These are phyloP conservation scores for Nysson spinosus DNA, from an alignment of 2,888 invertebrate genomes.

Conservation along the genomic window DNA sequence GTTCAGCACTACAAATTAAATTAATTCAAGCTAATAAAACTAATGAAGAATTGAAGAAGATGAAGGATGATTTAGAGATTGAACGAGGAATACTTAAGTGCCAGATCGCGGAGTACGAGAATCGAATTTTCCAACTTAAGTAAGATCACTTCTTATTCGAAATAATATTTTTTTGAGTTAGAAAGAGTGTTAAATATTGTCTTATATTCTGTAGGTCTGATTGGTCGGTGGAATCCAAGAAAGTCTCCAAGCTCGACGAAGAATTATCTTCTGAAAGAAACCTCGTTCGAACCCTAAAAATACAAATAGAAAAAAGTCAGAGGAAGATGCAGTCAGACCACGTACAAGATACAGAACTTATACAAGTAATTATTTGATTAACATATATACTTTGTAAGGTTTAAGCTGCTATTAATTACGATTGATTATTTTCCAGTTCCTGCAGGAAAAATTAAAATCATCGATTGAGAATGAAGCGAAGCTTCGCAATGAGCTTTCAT, in stretches of 20 bases:
- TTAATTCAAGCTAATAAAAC: constrained; percentile 62
- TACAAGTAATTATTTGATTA: too few relatives aligned
- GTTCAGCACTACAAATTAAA: constrained; percentile 34
- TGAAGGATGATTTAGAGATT: constrained; percentile 70
- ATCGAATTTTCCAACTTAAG: constrained; percentile 70
- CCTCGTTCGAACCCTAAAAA: constrained; percentile 63
- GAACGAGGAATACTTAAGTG: constrained; percentile 69
- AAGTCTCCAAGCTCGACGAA: constrained; percentile 63
- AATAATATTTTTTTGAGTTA: too few relatives aligned
- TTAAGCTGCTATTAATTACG: too few relatives aligned
- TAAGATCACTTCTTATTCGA: too few relatives aligned
- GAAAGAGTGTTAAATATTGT: too few relatives aligned
- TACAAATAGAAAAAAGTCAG: constrained; percentile 66
- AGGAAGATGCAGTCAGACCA: constrained; percentile 58
- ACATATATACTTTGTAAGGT: too few relatives aligned
- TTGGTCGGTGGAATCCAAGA: constrained; percentile 68
- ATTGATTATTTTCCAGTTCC: too few relatives aligned
- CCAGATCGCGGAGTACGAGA: constrained; percentile 72
- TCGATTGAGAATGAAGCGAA: constrained; percentile 83
- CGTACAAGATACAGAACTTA: constrained; percentile 68
- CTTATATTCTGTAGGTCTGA: too few relatives aligned
- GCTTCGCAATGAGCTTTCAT: constrained; percentile 81
- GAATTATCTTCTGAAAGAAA: constrained; percentile 67
- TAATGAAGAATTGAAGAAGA: constrained; percentile 66
- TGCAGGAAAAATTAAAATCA: constrained; percentile 79